Evolutionary conservation across 2,888 invertebrate genomes (phyloP), one percentile per base, ranked within the genome.

Genomic region (Sphinx pinastri): DNA sequence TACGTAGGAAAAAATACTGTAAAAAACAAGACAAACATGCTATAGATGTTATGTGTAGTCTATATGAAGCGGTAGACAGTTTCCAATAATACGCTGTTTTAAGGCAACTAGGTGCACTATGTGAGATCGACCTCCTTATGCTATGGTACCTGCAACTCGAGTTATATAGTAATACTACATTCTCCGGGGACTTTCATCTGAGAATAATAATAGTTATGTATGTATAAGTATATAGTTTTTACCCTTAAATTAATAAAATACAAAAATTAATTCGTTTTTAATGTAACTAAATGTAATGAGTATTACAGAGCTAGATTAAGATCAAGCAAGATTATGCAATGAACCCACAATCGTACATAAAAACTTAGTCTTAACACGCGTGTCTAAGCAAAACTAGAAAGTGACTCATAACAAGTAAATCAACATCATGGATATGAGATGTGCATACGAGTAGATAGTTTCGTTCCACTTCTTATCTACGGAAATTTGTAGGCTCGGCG

Each of bases 381-480:
- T 25, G 12, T 49, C 19, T 25, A 63, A 47, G 45, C 60, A 63
- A 63, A 49, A 63, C 63, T 63, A 49, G 63, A 63, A 74, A 72
- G 72, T 74, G 70, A 63, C 19, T 49, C 19, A 63, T 63, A 63
- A 38, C 31, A 57, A 19, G 63, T 63, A n/a, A n/a, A 19, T 49
- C 63, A 63, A n/a, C 6, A 63, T 13, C 47, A 19, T 63, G 19
- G 47, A 47, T 63, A 49, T 63, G 47, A 63, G 49, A 63, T 47
- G 19, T 19, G 16, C 16, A 49, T 25, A 49, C 13, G 49, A 63
- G 19, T 25, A 25, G 25, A 25, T 25, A 25, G 25, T 63, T 49
- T 63, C 63, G 63, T 45, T 60, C 11, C 45, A 16, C 52, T n/a
- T 11, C 25, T 52, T 52, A 19, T 6, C 47, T 25, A 12, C 19